Base-by-base conservation (phyloP, 2,797 vertebrate species). In the Microctenopoma steveboyesi region DNA sequence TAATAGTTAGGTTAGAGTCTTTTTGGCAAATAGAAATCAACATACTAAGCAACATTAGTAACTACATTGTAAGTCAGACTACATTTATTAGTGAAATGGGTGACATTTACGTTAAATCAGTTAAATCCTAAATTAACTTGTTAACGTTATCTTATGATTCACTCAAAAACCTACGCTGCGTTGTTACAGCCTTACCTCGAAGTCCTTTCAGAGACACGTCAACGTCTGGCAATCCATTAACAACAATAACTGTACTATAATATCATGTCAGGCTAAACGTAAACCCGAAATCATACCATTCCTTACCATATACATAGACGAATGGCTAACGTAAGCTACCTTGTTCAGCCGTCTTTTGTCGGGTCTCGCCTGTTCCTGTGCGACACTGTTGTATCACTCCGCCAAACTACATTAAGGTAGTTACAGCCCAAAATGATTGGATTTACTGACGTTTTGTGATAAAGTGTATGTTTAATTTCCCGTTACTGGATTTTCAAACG, bases 191-290 rank as follows among this genome's bases (percentile, higher is more conserved):
- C 51, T 89, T 61, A 91, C 88, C 90, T 89, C 72, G 2, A 64
- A 65, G 4, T 86, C 64, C 62, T 39, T 84, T 88, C 12, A 88
- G 55, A 72, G 8, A 81, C 35, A 18, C 52, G 10, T 45, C 16
- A 37, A 62, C 27, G 49, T 76, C 69, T 60, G 47, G 27, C 7
- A 50, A 64, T 86, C 90, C 90, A 90, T 91, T 86, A 64, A 93
- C 61, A 9, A 66, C 39, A 7, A 66, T 35, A 7, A 55, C 54
- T 64, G 18, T 7, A 56, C 46, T 69, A 64, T 2, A 69, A 7
- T 54, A 58, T 60, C 56, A 73, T 72, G 40, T 62, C 40, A 72
- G 14, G 71, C 59, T 58, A 61, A 59, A 67, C 27, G 1, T 12
- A 53, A 37, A 18, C 11, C 1, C 7, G 8, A n/a, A 22, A 0